Evolutionary conservation across 2,113 vertebrate species (phyloP), one percentile per base, ranked within the genome.

Genomic region (Cryptomyrus ogoouensis): DNA sequence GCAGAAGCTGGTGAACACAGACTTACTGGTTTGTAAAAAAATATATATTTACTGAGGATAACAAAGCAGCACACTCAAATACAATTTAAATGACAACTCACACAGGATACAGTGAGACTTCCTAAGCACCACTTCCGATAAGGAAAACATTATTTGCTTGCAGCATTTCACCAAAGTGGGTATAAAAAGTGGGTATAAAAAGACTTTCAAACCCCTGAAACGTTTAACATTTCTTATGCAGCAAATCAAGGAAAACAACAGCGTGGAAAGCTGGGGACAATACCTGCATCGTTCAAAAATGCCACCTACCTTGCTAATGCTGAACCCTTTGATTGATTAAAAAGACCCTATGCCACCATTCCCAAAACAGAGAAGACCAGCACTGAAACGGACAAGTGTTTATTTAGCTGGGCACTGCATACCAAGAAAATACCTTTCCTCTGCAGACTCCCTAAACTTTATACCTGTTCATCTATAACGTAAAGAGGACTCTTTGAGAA

Each of bases 161-260:
- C 94, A 95, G 95, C 94, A 93, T 94, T 95, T 94, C 91, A 95
- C 93, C 94, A 92, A 94, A 95, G 93, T 94, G 94, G 94, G 93
- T 96, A 96, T 93, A 95, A 95, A 96, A 96, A 77, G 52, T 94
- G 94, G 94, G 93, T 96, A 96, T 93, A 96, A 95, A 96, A 94
- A 96, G 94, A 94, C 92, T 90, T 96, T 95, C 94, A 92, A 95
- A 94, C 95, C 94, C 95, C 95, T 96, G 95, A 95, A 95, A 94
- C 94, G 94, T 94, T 92, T 93, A 94, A 91, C 93, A 85, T 53
- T 42, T 95, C 44, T 92, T 94, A 92, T 92, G 94, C 93, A 93
- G 92, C 92, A 92, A 91, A 94, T 94, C 88, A 93, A 89, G 91
- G 92, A 94, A 89, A 93, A 77, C 31, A 58, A 84, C n/a, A 74